Percentiles rank a stretch among this genome's conserved stretches.
phyloP scores from a whole-genome alignment of 2,113 vertebrate species.

The Alexandromys fortis region DNA sequence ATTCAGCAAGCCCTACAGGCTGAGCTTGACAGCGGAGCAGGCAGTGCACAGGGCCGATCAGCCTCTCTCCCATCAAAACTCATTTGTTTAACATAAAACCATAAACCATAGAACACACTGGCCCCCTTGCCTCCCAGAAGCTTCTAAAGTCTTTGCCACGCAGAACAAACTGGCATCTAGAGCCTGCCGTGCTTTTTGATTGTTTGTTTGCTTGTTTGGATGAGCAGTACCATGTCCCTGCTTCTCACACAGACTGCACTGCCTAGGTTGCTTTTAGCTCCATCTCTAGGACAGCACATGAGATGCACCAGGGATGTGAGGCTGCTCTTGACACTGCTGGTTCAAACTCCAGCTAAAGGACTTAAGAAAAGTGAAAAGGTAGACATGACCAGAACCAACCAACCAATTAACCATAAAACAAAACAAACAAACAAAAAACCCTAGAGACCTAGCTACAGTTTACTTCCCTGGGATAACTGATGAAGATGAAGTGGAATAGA shows the following conservation, averaged over 20 bases:
- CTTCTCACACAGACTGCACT: neutral
- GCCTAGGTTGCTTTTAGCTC: neutral
- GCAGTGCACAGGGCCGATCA: constrained; percentile 1
- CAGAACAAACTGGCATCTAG: neutral
- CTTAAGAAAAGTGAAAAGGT: neutral
- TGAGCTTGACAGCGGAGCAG: constrained; percentile 13
- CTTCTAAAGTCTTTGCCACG: neutral
- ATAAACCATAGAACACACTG: neutral
- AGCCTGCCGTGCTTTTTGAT: neutral
- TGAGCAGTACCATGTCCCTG: no score
- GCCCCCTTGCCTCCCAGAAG: neutral
- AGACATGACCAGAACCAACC: neutral
- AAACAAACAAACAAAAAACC: neutral
- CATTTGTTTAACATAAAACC: constrained; percentile 54
- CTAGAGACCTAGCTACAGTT: neutral
- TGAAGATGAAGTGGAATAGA: neutral
- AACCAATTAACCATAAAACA: no score
- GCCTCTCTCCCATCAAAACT: constrained; percentile 33
- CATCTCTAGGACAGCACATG: neutral
- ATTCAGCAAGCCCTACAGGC: neutral
- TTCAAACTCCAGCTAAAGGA: neutral
- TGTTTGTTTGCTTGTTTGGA: neutral
- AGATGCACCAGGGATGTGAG: neutral
- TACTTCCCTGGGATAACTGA: neutral
- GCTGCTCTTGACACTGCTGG: neutral